Evolutionary conservation across 2,888 invertebrate genomes (phyloP).

Genomic region (Drosophila longiperda): DNA sequence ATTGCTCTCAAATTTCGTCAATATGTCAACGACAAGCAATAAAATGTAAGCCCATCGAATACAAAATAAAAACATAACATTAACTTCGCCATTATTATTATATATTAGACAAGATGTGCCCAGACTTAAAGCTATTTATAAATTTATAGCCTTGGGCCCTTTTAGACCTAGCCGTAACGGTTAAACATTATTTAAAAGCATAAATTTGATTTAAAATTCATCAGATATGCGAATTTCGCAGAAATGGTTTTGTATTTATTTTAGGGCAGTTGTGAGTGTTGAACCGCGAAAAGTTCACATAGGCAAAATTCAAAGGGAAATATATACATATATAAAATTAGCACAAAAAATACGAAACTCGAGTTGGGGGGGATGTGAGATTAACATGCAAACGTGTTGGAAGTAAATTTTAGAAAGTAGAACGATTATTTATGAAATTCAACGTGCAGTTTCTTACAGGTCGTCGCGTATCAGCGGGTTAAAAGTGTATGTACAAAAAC

Average conservation of each 20-base stretch:
- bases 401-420: conserved; percentile 47
- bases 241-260: background rate
- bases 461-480: conserved; percentile 27
- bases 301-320: conserved; percentile 43
- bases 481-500: conserved; percentile 1
- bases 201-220: background rate
- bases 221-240: background rate
- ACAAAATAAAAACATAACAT: background rate
- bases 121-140: background rate
- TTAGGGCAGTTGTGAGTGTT: background rate
- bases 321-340: conserved; percentile 62
- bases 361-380: background rate
- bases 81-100: conserved; percentile 2
- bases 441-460: conserved; percentile 34
- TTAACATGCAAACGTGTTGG: conserved; percentile 71
- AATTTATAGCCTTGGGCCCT: background rate
- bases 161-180: background rate
- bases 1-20: background rate
- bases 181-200: background rate
- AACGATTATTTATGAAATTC: conserved; percentile 42
- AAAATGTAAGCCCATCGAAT: conserved; percentile 1
- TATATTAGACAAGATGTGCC: background rate
- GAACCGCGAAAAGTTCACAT: conserved; percentile 49
- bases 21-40: conserved; percentile 3
- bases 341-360: conserved; percentile 36